Evolutionary conservation across 2,113 vertebrate species (phyloP).

Genomic region (Martes martes): DNA sequence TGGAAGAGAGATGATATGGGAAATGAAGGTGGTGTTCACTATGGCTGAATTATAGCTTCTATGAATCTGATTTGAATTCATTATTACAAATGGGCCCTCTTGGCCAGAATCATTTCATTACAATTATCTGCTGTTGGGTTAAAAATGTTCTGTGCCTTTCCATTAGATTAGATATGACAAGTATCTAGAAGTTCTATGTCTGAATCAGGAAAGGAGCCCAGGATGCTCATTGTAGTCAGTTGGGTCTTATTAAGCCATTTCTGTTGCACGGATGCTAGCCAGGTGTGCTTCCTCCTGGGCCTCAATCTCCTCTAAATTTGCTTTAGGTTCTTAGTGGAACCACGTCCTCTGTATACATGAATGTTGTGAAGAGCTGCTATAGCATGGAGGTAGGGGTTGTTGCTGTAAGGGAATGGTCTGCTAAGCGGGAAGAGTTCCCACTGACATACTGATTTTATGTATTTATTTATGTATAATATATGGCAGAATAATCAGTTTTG

Average conservation of each 20-base stretch:
- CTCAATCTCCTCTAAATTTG: not conserved
- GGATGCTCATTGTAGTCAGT: not conserved
- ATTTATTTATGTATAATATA: not conserved
- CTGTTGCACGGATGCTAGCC: no score
- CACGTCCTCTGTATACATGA: rapidly evolving
- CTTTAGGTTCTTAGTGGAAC: not conserved
- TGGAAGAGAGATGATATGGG: conserved; percentile 60
- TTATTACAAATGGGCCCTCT: conserved; percentile 70
- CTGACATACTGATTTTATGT: not conserved
- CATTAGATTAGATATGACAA: conserved; percentile 49
- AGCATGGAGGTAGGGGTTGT: not conserved
- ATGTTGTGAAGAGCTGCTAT: not conserved
- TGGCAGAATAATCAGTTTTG: not conserved
- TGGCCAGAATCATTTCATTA: conserved; percentile 67
- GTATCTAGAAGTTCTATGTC: not conserved
- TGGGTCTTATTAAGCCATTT: not conserved
- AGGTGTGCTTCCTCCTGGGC: not conserved
- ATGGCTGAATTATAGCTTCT: conserved; percentile 62
- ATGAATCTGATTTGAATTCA: conserved; percentile 75
- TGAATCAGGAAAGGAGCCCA: not conserved
- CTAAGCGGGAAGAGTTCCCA: not conserved
- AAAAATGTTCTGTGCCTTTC: conserved; percentile 54
- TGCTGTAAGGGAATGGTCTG: not conserved
- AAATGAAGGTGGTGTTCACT: conserved; percentile 63
- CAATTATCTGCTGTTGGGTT: conserved; percentile 67